These are phyloP conservation scores for Akabosia matsudoensis DNA, from an alignment of 1,140 invertebrate species.

Conservation along the genomic window DNA sequence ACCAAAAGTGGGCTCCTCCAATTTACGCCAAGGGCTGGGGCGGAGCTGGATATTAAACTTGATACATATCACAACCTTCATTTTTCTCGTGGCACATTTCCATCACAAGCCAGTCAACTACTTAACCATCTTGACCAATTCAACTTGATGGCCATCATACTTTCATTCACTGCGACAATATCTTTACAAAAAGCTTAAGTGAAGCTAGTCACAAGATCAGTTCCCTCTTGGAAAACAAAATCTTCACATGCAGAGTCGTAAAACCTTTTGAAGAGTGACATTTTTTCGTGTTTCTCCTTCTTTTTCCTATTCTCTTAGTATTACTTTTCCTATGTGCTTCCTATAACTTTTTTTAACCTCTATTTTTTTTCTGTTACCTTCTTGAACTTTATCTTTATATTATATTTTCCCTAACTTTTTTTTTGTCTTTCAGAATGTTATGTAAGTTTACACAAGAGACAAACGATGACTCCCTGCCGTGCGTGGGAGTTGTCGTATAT, in stretches of 20 bases:
- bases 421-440: background rate
- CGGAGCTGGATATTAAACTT: background rate
- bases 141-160: background rate
- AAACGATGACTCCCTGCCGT: background rate
- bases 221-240: no score
- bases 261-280: background rate
- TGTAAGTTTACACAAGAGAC: background rate
- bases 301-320: background rate
- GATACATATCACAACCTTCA: no score
- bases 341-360: background rate
- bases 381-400: background rate
- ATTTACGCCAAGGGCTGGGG: conserved; percentile 17
- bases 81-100: no score
- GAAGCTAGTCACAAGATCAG: background rate
- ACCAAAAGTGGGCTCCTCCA: conserved; percentile 23
- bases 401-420: background rate
- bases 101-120: no score
- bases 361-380: background rate
- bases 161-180: background rate
- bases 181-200: background rate
- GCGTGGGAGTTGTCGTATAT: background rate
- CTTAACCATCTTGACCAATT: background rate
- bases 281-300: background rate
- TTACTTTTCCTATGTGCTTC: background rate
- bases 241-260: no score